A percentile compares a stretch with the other conserved stretches of the same genome.
These are phyloP conservation scores for Gnathonemus echidnorhynchus DNA, from an alignment of 2,113 vertebrate species.

Conservation along the genomic window DNA sequence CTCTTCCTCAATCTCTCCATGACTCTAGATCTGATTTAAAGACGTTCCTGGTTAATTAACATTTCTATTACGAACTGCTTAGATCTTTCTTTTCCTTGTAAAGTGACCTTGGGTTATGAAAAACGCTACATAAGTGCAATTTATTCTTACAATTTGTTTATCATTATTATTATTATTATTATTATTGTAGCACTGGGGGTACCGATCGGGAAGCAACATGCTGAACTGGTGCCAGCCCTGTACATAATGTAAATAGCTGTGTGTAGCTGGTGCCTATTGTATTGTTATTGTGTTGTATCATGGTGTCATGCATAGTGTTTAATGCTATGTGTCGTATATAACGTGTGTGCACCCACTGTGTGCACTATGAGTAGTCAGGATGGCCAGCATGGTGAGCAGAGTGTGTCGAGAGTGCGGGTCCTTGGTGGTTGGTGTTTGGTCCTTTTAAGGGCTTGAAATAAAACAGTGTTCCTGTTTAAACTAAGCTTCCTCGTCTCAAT, in stretches of 20 bases:
- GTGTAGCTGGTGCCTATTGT: background rate
- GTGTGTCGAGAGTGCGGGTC: background rate
- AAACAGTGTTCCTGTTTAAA: background rate
- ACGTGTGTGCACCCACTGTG: background rate
- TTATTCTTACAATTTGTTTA: background rate
- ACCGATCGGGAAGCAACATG: background rate
- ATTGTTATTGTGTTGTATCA: background rate
- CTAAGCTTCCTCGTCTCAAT: background rate
- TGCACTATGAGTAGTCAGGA: background rate
- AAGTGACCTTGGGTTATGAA: background rate
- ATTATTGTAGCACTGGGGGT: background rate
- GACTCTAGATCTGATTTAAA: background rate
- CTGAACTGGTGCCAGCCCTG: background rate
- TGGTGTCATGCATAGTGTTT: background rate
- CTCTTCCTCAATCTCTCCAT: background rate
- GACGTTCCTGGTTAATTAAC: background rate
- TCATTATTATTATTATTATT: background rate
- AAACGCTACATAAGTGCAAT: background rate
- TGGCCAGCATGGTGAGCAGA: background rate
- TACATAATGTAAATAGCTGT: background rate
- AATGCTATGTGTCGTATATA: background rate
- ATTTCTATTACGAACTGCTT: background rate
- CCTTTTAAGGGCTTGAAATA: background rate
- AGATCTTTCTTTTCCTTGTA: background rate
- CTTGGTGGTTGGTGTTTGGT: background rate